Base-by-base conservation (phyloP, 2,113 vertebrate genomes). In the Chauna torquata region DNA sequence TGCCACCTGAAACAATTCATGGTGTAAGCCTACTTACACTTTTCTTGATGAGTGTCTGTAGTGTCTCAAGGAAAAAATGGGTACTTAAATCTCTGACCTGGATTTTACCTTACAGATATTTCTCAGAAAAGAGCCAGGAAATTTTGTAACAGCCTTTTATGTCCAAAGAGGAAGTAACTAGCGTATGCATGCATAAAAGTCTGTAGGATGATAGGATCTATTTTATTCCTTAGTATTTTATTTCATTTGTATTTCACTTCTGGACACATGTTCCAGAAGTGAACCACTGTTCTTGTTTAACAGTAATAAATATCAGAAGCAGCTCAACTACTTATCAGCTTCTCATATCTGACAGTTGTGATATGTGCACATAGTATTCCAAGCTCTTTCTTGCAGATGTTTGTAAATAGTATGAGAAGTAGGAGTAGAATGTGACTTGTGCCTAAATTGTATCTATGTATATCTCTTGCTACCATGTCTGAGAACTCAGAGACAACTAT, bases 151-250 rank as follows among this genome's bases (percentile, higher is more conserved):
- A 76, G 34, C 30, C 27, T 91, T 87, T 32, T 9, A 11, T 0
- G 1, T 71, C 45, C 19, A 66, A 62, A 92, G 71, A 38, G 82
- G 55, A 69, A 78, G 19, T 38, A 77, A 20, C 42, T 42, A 70
- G 28, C 3, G 2, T 19, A 16, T 1, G 3, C 1, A 1, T 25
- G n/a, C 9, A 24, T 1, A 54, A 20, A 45, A 5, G 3, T 42
- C 52, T 88, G 28, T 34, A 66, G 47, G 79, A 45, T 71, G 38
- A 12, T 40, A 49, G 4, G 5, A 9, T 80, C 42, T 91, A 1
- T 38, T 77, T 82, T 61, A 70, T 70, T 32, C 45, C 15, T 7
- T 45, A 54, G 24, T 50, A 32, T 38, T 83, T 82, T 69, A 61
- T 50, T 94, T 12, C 20, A 28, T 61, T 83, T 61, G 6, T 72